Conservation (phyloP, 2,113 vertebrate species). For the Equus przewalskii region DNA sequence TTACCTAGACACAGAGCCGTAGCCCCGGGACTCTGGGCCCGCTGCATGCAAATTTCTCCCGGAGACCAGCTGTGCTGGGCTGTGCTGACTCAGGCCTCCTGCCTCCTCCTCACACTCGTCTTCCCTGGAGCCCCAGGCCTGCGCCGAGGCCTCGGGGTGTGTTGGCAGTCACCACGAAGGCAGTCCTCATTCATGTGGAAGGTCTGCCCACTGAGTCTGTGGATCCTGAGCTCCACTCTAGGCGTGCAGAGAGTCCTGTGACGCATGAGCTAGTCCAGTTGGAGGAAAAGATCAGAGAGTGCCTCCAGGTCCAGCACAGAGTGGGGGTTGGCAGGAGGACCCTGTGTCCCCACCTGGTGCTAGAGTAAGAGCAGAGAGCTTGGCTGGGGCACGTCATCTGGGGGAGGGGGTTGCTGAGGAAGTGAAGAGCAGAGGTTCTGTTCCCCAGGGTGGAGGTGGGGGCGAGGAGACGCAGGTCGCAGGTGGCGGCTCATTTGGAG, state of each 20-base stretch:
- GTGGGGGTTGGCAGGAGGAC: too few species aligned
- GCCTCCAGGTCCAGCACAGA: too few species aligned
- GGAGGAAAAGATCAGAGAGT: accelerated
- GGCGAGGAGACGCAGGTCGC: too few species aligned
- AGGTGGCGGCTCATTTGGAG: neutral
- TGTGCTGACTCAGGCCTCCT: neutral
- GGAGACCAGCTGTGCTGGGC: accelerated
- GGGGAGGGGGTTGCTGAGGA: too few species aligned
- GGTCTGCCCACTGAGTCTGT: accelerated
- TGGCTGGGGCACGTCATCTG: neutral
- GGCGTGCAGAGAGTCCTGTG: too few species aligned
- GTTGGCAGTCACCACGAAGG: neutral
- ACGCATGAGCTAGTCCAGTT: accelerated
- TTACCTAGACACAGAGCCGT: neutral
- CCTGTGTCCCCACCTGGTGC: accelerated
- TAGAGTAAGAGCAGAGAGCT: accelerated
- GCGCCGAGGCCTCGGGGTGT: neutral
- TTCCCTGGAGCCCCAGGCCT: neutral
- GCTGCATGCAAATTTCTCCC: too few species aligned
- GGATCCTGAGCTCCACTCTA: neutral
- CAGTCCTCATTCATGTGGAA: neutral
- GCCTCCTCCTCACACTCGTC: too few species aligned
- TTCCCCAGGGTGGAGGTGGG: accelerated
- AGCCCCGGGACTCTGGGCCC: too few species aligned
- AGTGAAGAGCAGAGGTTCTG: too few species aligned